Evolutionary conservation across 2,797 vertebrate genomes (phyloP).

Genomic region (Sphenodon punctatus): DNA sequence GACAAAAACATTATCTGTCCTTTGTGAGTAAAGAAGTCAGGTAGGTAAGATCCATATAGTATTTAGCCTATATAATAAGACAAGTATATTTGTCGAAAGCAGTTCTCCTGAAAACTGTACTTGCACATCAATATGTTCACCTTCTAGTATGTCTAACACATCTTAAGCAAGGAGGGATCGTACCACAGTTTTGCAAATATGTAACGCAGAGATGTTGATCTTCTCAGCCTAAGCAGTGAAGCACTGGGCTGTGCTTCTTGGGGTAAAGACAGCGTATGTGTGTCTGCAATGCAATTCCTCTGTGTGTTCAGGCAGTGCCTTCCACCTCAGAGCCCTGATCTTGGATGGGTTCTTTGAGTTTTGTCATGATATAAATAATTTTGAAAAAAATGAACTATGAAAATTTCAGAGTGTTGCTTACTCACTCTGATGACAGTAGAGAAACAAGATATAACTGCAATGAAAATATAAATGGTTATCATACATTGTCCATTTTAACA

Average conservation of each 20-base stretch:
- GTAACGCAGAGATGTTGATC: background rate
- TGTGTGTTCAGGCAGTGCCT: background rate
- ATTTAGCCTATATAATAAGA: background rate
- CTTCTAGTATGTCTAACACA: background rate
- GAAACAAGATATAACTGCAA: background rate
- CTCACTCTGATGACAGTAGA: fast-evolving
- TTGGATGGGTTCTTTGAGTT: background rate
- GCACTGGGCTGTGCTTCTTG: background rate
- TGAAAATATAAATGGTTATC: too few relatives aligned
- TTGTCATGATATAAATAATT: background rate
- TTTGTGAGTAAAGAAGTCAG: too few relatives aligned
- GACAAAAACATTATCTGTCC: too few relatives aligned
- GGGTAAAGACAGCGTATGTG: too few relatives aligned
- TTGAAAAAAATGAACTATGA: background rate
- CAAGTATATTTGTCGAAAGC: background rate
- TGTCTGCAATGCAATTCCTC: background rate
- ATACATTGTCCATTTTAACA: too few relatives aligned
- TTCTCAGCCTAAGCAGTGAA: background rate
- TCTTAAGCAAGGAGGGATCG: background rate
- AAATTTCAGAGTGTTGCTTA: fast-evolving
- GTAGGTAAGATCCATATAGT: background rate
- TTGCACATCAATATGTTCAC: background rate
- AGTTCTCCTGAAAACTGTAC: background rate
- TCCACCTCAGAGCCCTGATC: background rate
- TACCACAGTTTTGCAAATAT: background rate